Percentiles rank a stretch among this genome's conserved stretches.
Conservation (phyloP, 2,888 invertebrate genomes). For the Erebia palarica region DNA sequence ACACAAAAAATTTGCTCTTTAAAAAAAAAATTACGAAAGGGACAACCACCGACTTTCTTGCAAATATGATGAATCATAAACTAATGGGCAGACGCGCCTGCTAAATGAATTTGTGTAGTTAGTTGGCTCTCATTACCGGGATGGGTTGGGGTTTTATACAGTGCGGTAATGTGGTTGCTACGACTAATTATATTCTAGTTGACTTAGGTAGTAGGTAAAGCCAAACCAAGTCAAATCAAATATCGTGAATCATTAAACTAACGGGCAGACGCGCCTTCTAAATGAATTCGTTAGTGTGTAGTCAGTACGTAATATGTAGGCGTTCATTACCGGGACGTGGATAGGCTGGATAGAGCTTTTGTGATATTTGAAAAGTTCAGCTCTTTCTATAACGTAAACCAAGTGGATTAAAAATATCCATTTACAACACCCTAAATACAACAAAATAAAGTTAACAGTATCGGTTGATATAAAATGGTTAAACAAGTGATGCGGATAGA, state of each 20-base stretch:
- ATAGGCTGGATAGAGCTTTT: too few species aligned
- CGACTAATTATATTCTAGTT: not conserved
- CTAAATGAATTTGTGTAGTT: conserved; percentile 33
- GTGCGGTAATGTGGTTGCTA: not conserved
- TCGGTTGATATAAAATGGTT: conserved; percentile 15
- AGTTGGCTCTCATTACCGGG: conserved; percentile 28
- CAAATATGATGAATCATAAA: conserved; percentile 31
- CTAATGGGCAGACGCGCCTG: conserved; percentile 24
- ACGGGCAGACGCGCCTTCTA: conserved; percentile 29
- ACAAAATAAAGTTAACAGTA: not conserved
- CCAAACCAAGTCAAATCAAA: not conserved
- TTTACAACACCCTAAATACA: not conserved
- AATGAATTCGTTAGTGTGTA: conserved; percentile 35
- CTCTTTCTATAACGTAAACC: too few species aligned
- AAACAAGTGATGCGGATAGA: conserved; percentile 15
- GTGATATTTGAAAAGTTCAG: too few species aligned
- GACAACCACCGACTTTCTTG: too few species aligned
- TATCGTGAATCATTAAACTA: conserved; percentile 30
- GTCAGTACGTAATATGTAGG: too few species aligned
- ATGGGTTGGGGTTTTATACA: not conserved
- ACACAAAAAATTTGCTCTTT: too few species aligned
- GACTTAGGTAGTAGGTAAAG: too few species aligned
- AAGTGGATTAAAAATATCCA: too few species aligned
- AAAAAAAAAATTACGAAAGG: too few species aligned
- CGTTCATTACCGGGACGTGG: too few species aligned